Evolutionary conservation across 1,140 invertebrate species (phyloP).

Genomic region (Drepana arcuata): DNA sequence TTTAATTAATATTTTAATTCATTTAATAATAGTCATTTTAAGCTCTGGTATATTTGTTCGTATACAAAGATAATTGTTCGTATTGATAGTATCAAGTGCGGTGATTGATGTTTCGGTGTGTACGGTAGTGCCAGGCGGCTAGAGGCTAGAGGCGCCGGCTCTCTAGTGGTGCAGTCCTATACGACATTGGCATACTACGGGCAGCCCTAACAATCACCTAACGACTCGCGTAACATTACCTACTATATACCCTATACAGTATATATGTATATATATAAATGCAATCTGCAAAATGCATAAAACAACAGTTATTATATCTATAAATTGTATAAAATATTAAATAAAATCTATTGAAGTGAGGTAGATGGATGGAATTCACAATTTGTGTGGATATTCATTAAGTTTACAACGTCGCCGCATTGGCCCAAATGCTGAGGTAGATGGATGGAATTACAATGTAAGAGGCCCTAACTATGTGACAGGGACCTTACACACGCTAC

Average conservation of each 20-base stretch:
- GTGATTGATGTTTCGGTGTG: no score
- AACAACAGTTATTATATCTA: constrained; percentile 71
- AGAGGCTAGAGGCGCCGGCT: no score
- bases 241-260: constrained; percentile 68
- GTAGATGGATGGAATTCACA: constrained; percentile 74
- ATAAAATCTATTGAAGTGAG: constrained; percentile 73
- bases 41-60: constrained; percentile 67
- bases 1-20: constrained; percentile 9
- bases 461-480: constrained; percentile 53
- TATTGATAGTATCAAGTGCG: constrained; percentile 53
- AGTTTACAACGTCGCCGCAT: constrained; percentile 59
- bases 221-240: constrained; percentile 65
- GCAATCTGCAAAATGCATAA: constrained; percentile 71
- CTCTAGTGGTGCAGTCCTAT: constrained; percentile 2
- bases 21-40: constrained; percentile 54
- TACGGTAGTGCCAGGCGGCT: no score
- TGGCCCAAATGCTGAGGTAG: constrained; percentile 71
- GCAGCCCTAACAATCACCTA: constrained; percentile 58
- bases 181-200: constrained; percentile 34
- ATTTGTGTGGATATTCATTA: constrained; percentile 69
- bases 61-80: constrained; percentile 57
- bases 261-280: constrained; percentile 71
- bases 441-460: constrained; percentile 72
- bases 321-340: constrained; percentile 73
- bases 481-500: constrained; percentile 61